A percentile compares a stretch with the other conserved stretches of the same genome.
phyloP scores from a whole-genome alignment of 2,888 invertebrate species.

The Helleia helle region DNA sequence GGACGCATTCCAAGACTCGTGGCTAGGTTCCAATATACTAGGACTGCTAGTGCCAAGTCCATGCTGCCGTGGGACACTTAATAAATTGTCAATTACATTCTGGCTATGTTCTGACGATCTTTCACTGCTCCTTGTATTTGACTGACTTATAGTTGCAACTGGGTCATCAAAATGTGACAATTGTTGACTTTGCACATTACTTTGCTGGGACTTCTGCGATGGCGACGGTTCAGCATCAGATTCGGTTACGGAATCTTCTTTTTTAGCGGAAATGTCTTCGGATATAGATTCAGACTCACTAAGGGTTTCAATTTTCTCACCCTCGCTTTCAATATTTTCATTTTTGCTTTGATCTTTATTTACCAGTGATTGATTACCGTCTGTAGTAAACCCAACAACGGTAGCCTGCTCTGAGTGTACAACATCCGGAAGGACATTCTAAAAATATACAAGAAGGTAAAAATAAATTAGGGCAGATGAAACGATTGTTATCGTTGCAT shows the following conservation, averaged over 20 bases:
- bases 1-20: conserved; percentile 47
- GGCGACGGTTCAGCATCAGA: conserved; percentile 30
- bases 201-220: conserved; percentile 31
- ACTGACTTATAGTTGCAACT: conserved; percentile 24
- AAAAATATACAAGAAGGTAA: conserved; percentile 62
- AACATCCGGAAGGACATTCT: conserved; percentile 71
- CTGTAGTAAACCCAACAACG: conserved; percentile 38
- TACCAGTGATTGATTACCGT: conserved; percentile 32
- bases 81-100: neutral
- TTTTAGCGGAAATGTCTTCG: conserved; percentile 54
- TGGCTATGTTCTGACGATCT: neutral
- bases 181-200: conserved; percentile 24
- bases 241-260: conserved; percentile 44
- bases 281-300: conserved; percentile 59
- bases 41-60: conserved; percentile 30
- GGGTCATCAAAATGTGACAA: neutral
- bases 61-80: conserved; percentile 1
- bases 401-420: conserved; percentile 66
- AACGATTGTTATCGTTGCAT: neutral
- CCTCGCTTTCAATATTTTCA: conserved; percentile 10
- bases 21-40: conserved; percentile 37
- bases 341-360: conserved; percentile 23
- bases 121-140: neutral
- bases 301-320: conserved; percentile 31
- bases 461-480: conserved; percentile 24